phyloP scores from a whole-genome alignment of 2,797 vertebrate genomes.

The Carduelis carduelis region DNA sequence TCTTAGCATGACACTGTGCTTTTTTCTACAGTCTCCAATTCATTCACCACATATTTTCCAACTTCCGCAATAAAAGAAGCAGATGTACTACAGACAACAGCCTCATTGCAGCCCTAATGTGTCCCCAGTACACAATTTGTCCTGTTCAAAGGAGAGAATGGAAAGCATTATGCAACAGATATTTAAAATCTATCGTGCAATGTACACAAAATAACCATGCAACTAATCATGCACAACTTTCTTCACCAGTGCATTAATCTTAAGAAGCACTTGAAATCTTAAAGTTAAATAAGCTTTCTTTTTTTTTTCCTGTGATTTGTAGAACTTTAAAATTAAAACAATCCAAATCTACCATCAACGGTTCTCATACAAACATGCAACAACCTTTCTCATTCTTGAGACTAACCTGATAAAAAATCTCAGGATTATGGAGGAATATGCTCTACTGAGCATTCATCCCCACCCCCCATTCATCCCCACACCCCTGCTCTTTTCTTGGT shows the following conservation, averaged over 20 bases:
- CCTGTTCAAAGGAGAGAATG: background rate
- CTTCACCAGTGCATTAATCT: background rate
- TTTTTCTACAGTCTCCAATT: background rate
- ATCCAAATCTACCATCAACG: background rate
- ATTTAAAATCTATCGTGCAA: background rate
- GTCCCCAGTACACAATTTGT: background rate
- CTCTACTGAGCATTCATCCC: background rate
- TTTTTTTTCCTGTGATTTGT: background rate
- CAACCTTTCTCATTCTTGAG: background rate
- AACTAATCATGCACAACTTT: background rate
- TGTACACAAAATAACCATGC: background rate
- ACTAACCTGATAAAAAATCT: background rate
- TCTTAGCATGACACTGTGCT: background rate
- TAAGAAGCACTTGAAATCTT: background rate
- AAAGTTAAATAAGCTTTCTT: background rate
- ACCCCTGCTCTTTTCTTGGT: background rate
- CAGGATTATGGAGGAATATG: background rate
- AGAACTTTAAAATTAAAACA: background rate
- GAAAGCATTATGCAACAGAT: background rate
- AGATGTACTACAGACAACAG: background rate
- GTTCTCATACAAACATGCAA: background rate
- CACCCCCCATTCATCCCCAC: accelerated
- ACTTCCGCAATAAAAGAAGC: background rate
- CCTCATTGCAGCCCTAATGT: background rate
- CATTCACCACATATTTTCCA: constrained; percentile 7